Evolutionary conservation across 1,140 invertebrate genomes (phyloP), one percentile per base, ranked within the genome.

Genomic region (Dermatophagoides farinae): DNA sequence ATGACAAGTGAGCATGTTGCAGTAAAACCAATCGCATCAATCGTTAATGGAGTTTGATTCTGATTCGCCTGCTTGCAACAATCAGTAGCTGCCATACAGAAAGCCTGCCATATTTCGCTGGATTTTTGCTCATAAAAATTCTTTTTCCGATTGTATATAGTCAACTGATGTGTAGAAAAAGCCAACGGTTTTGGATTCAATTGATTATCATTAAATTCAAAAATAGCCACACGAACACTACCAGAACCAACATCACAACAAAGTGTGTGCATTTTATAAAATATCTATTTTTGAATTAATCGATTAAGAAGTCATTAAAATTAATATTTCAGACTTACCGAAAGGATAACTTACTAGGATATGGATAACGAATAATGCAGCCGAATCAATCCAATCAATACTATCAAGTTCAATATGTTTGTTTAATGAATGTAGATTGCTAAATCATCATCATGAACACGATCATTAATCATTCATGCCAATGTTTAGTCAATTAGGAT

Each of bases 1-100:
- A 81, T 83, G 8, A 91, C 90, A 46, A 97, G 70, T 14, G 90
- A 96, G 70, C 91, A 96, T 40, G 91, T 97, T 18, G 90, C 91
- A 79, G 92, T 89, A 77, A 96, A 96, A 0, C 89, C 88, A 67
- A 97, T 82, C 47, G 72, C 65, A 55, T 18, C 16, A 44, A 68
- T 63, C 20, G 18, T 14, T 38, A 44, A 6, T 46, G 43, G 43
- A 60, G 50, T 16, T 23, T 65, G 43, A 46, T 40, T 20, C 38
- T 44, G 40, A 41, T 23, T 52, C 1, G 23, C 11, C 20, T 2
- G 6, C 6, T 57, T 51, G 23, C 53, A 40, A 44, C 20, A 54
- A 43, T 49, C 22, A 22, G 16, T 40, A 25, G 31, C 22, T 55
- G 78, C 77, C 67, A 70, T 64, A 65, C 78, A 75, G 58, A 84